Conservation (phyloP, 2,888 invertebrate species). For the Agriotes lineatus region DNA sequence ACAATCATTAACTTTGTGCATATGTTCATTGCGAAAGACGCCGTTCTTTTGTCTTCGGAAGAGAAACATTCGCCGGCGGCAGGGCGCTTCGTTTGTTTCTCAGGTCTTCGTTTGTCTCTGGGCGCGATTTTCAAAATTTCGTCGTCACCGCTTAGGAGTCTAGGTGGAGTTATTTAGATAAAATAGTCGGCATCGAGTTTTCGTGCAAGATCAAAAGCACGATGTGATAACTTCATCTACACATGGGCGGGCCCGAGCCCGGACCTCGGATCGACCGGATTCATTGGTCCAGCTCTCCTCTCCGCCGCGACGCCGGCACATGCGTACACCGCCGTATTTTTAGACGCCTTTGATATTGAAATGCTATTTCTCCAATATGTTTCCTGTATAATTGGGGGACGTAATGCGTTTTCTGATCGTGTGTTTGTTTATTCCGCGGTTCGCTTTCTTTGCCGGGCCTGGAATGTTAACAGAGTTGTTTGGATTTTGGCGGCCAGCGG, state of each 20-base stretch:
- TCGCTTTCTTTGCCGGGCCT: slow-evolving; percentile 19
- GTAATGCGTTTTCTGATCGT: slow-evolving; percentile 56
- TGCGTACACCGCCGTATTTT: slow-evolving; percentile 52
- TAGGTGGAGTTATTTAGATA: slow-evolving; percentile 54
- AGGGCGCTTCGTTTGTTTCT: no score
- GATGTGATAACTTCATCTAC: slow-evolving; percentile 65
- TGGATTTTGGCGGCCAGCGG: slow-evolving; percentile 12
- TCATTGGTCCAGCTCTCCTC: slow-evolving; percentile 59
- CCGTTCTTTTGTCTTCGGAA: no score
- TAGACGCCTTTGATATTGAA: slow-evolving; percentile 62
- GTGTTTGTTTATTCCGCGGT: slow-evolving; percentile 36
- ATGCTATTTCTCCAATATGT: slow-evolving; percentile 59
- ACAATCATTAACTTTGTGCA: slow-evolving; percentile 7
- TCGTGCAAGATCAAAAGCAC: slow-evolving; percentile 60
- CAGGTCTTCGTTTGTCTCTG: no score
- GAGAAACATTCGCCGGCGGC: no score
- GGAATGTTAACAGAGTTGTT: slow-evolving; percentile 24
- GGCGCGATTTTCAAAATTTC: no score
- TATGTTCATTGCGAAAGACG: background rate
- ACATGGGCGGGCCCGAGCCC: slow-evolving; percentile 63
- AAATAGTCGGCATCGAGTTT: slow-evolving; percentile 59
- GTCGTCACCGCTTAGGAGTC: slow-evolving; percentile 13
- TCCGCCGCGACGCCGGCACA: slow-evolving; percentile 56
- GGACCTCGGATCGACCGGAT: slow-evolving; percentile 67
- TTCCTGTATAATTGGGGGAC: slow-evolving; percentile 61